Evolutionary conservation across 2,888 invertebrate species (phyloP), one percentile per base, ranked within the genome.

Genomic region (Himalopsyche kuldschensis): DNA sequence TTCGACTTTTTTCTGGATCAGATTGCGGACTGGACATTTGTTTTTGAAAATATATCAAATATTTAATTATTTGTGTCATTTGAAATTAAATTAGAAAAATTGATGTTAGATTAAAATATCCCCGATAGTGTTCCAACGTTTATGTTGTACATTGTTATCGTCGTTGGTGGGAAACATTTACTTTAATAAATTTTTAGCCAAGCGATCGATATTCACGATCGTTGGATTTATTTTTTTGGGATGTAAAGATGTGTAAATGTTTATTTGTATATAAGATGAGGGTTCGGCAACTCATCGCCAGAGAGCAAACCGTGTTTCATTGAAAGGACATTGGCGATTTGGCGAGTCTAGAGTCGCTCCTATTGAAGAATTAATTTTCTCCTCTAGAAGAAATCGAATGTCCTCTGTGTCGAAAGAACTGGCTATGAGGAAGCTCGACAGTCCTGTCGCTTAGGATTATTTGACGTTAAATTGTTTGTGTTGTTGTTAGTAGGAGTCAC

Each of bases 401-500:
- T 69, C 27, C 69, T 27, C 27, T 69, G 24, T 69, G 69, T 69
- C 69, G 69, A 69, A 69, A 63, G 69, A 75, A 79, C 83, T 84
- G 82, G 84, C 83, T 69, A 84, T 85, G 81, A 78, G 82, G 47
- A 79, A 83, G 84, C 79, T 79, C 55, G 77, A 47, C 79, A 78
- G 75, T 89, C 90, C 90, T 91, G 91, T 90, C 90, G 90, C 32
- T 63, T 81, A 84, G 82, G 82, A 76, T 91, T 90, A 91, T 80
- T 82, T 88, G 89, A 90, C 88, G 90, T 89, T 91, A 91, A 69
- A 69, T 30, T 91, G 89, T 90, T 91, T 91, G 91, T 89, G 89
- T 87, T 84, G 84, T 84, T 84, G 84, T 82, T 48, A 48, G 86
- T 85, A 84, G 84, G 84, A 84, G 46, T 82, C 80, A 63, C 78